Conservation (phyloP, 1,140 invertebrate genomes). For the Cataglyphis hispanica region DNA sequence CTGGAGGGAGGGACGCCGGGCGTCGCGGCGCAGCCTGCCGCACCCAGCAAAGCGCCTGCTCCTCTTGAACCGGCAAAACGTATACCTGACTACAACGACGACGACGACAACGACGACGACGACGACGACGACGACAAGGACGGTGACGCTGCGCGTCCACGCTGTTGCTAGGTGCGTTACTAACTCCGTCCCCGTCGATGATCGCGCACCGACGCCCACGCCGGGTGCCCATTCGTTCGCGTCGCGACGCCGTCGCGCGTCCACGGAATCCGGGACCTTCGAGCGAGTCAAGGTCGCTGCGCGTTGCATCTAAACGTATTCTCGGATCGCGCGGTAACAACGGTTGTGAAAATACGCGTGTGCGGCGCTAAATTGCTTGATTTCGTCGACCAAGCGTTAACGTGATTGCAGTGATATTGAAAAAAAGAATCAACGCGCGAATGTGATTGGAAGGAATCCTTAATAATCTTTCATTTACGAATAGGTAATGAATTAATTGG, state of each 20-base stretch:
- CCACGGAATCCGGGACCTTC: constrained; percentile 8
- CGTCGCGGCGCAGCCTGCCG: constrained; percentile 83
- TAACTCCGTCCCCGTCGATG: constrained; percentile 63
- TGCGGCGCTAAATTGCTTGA: neutral
- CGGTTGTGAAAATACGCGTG: neutral
- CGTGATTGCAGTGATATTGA: neutral
- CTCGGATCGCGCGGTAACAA: neutral
- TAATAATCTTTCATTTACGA: neutral
- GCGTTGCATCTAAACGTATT: neutral
- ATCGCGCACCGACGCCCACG: constrained; percentile 33
- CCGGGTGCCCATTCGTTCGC: neutral
- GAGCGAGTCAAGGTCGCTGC: constrained; percentile 61
- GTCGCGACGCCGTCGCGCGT: constrained; percentile 29
- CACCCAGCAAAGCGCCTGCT: constrained; percentile 83
- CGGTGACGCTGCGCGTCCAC: constrained; percentile 62
- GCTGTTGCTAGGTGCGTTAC: constrained; percentile 79
- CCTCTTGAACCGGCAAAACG: constrained; percentile 73
- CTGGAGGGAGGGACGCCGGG: constrained; percentile 73
- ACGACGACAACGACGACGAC: constrained; percentile 56
- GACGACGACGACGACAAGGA: constrained; percentile 49
- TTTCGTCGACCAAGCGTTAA: neutral
- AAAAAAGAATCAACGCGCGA: neutral
- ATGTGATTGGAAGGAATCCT: neutral
- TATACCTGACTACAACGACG: constrained; percentile 71
- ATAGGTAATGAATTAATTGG: neutral